Percentiles rank a stretch among this genome's conserved stretches.
phyloP scores from a whole-genome alignment of 2,888 invertebrate genomes.

The Eulithis prunata region DNA sequence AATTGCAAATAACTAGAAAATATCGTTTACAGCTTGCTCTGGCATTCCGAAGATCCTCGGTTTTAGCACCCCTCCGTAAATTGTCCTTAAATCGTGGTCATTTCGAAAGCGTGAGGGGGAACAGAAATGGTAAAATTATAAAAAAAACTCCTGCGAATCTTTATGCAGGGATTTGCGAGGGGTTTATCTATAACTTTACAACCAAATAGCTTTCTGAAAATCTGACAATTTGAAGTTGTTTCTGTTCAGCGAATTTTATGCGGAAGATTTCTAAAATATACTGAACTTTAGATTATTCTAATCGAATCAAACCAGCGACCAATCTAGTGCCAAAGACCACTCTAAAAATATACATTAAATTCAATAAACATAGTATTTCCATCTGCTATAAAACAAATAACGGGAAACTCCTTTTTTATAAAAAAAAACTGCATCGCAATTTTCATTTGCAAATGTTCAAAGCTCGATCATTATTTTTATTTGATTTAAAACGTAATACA shows the following conservation, averaged over 20 bases:
- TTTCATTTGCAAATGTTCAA: neutral
- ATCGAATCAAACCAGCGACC: too few species aligned
- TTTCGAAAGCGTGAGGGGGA: neutral
- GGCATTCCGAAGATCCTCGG: neutral
- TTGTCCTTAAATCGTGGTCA: neutral
- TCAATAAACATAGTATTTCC: neutral
- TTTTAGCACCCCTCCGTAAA: neutral
- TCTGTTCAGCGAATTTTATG: too few species aligned
- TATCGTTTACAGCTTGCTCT: neutral
- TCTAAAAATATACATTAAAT: neutral
- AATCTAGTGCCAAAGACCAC: too few species aligned
- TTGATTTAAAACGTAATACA: neutral
- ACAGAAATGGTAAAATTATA: neutral
- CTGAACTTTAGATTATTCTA: too few species aligned
- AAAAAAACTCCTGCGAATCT: neutral
- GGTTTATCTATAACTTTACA: slow-evolving; percentile 6
- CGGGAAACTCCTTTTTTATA: neutral
- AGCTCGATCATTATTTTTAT: neutral
- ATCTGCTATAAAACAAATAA: neutral
- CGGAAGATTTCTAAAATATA: too few species aligned
- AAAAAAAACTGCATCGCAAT: neutral
- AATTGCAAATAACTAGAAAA: too few species aligned
- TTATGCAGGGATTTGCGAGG: neutral
- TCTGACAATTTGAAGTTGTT: too few species aligned
- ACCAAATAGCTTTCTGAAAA: neutral